Conservation (phyloP, 2,797 vertebrate genomes). For the Mergus octosetaceus region DNA sequence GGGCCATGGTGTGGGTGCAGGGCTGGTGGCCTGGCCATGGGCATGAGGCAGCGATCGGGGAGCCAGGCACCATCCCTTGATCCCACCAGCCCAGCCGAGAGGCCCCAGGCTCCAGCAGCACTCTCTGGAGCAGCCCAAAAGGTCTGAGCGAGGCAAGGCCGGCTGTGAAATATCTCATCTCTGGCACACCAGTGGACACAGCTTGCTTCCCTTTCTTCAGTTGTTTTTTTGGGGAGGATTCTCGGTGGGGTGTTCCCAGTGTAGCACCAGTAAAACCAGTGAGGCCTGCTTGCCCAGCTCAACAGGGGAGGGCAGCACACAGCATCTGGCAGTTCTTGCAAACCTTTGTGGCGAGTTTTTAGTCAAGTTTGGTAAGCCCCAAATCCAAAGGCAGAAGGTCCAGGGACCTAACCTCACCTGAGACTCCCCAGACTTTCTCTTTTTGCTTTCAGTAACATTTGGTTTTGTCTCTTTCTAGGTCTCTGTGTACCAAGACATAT, state of each 20-base stretch:
- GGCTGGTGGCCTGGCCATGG: fast-evolving
- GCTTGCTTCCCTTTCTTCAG: not conserved
- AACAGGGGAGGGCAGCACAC: slow-evolving; percentile 31
- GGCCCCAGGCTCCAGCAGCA: not conserved
- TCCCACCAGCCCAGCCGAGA: not conserved
- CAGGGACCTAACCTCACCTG: not conserved
- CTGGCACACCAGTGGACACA: not conserved
- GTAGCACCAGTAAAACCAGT: not conserved
- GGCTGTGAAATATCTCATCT: not conserved
- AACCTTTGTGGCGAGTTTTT: not conserved
- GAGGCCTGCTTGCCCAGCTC: not conserved
- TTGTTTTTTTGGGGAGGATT: fast-evolving
- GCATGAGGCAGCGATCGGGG: not conserved
- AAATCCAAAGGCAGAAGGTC: not conserved
- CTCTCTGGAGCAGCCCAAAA: not conserved
- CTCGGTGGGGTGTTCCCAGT: not conserved
- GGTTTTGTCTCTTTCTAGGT: not conserved
- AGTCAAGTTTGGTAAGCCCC: not conserved
- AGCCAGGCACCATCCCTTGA: fast-evolving
- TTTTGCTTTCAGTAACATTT: not conserved
- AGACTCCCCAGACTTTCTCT: not conserved
- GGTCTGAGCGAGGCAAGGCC: not conserved
- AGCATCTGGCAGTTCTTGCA: fast-evolving
- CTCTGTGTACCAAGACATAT: fast-evolving
- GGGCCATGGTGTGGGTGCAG: fast-evolving